Evolutionary conservation across 2,113 vertebrate genomes (phyloP).

Genomic region (Protobothrops mucrosquamatus): DNA sequence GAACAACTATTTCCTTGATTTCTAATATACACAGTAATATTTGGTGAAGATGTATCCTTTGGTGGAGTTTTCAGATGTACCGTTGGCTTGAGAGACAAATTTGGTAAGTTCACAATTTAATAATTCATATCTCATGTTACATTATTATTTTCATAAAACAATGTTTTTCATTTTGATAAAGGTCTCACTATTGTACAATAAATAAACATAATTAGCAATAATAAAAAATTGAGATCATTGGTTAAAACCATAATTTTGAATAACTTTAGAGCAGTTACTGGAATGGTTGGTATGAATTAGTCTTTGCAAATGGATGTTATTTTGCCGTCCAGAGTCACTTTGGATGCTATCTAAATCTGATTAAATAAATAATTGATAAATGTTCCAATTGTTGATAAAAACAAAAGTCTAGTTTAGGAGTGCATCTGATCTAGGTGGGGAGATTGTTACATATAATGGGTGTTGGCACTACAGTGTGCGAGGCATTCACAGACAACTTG

Average conservation of each 20-base stretch:
- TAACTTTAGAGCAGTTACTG: not conserved
- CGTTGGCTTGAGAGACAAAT: conserved; percentile 95
- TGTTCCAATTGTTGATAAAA: not conserved
- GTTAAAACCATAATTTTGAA: not conserved
- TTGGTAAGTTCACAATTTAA: conserved; percentile 76
- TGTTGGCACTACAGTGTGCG: not conserved
- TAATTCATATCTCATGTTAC: not conserved
- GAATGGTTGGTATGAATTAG: not conserved
- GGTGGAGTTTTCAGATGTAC: conserved; percentile 99
- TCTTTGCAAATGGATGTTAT: not conserved
- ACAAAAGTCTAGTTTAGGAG: not conserved
- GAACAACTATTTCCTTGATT: conserved; percentile 18
- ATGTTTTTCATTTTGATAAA: not conserved
- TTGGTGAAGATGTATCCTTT: conserved; percentile 97
- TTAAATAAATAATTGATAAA: not conserved
- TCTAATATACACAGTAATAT: conserved; percentile 84
- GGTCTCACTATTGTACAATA: not conserved
- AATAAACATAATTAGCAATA: not conserved
- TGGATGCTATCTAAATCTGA: not conserved
- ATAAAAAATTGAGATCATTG: not conserved
- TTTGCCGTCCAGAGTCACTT: not conserved
- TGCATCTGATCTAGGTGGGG: not conserved
- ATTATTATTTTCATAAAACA: not conserved
- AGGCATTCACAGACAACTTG: not conserved
- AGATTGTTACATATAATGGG: not conserved